Base-by-base conservation (phyloP, 2,888 invertebrate genomes). In the Piscicola geometra region DNA sequence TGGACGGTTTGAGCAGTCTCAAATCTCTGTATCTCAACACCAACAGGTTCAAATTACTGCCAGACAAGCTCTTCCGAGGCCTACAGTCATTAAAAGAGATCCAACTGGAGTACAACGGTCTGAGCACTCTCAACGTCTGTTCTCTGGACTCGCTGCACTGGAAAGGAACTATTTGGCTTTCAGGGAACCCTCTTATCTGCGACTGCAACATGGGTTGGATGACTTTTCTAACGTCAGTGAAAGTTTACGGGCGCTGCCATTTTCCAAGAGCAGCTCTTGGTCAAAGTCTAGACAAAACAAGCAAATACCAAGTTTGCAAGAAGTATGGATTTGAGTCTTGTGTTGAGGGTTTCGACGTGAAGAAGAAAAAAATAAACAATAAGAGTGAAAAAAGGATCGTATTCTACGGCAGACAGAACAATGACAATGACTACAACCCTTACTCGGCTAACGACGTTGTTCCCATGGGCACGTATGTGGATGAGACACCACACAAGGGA, bases 151-250 rank as follows among this genome's bases (percentile, higher is more conserved):
- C 78, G 70, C 52, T 78, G 25, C n/a, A 47, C 12, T 68, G 69
- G 56, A 67, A 79, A 30, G 75, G 77, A 41, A 76, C 76, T 66
- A 76, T 80, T 70, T 66, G 56, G 72, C 28, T 78, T 30, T 32
- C 47, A n/a, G 77, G 72, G 33, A 80, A 80, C 60, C 76, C 71
- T 33, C 66, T 80, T 25, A 68, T 68, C 21, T 80, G 80, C 69
- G 78, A 78, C 70, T 80, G 80, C 64, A 66, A 70, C 9, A 64
- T 80, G 75, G 70, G 72, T 50, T 80, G 80, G 80, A 76, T 79
- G n/a, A 56, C 78, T 9, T 47, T 71, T 1, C 56, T 41, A 18
- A 56, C 52, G 33, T 50, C 77, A 9, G 69, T 77, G 21, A 60
- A 28, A 15, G 75, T 79, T 12, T 41, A 69, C 50, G 79, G 79